Evolutionary conservation across 2,113 vertebrate genomes (phyloP), one percentile per base, ranked within the genome.

Genomic region (Chloropsis hardwickii): DNA sequence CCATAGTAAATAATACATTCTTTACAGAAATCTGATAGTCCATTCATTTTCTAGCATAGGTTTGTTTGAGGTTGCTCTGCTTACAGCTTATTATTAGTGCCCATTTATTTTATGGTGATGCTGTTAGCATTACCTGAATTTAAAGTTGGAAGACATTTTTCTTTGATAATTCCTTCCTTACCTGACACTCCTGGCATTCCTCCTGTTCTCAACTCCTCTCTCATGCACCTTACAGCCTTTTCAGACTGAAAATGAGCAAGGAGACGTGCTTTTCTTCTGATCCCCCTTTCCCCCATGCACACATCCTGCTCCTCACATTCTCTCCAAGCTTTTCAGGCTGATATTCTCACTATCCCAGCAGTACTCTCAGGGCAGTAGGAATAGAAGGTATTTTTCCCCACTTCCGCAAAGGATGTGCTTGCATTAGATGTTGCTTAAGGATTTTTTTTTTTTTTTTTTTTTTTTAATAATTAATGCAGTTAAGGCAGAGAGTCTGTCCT

Each of bases 241-340:
- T 45, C 27, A 69, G 35, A 24, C 8, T 28, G 22, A 9, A 9
- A n/a, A 12, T 35, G 37, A 61, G 24, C 4, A 5, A 39, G n/a
- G 9, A 77, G 5, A 19, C 5, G 3, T 12, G 9, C 12, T 72
- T 83, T 64, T 33, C 16, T 44, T 42, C 27, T 23, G 8, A 40
- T 67, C 8, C 3, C 27, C 13, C 11, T 62, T 58, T 35, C 2
- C 20, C 10, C 37, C 3, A 0, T 11, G 11, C 5, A 42, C 29
- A 44, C 6, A 17, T 29, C 7, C 28, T 62, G 22, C 22, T 79
- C 42, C 31, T 67, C 14, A 15, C 11, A 2, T 58, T n/a, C 51
- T 44, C 31, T 62, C 56, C 37, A 33, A 60, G 53, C 11, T 86
- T 92, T 58, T 51, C 33, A 57, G 16, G 11, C 29, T 35, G 40